Evolutionary conservation across 2,113 vertebrate genomes (phyloP).

Genomic region (Mohoua ochrocephala): DNA sequence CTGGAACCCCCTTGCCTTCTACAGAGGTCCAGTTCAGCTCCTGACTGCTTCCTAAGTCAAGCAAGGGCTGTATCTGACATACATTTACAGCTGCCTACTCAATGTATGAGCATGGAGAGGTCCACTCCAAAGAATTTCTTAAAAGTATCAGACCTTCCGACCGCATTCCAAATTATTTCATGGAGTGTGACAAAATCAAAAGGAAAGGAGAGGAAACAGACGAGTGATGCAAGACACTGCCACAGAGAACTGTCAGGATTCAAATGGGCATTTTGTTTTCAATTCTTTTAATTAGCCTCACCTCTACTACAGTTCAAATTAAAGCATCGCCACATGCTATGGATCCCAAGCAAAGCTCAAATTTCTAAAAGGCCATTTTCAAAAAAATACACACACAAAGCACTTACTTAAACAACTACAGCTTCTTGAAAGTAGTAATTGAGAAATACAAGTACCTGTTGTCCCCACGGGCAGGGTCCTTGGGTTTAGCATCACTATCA

Average conservation of each 20-base stretch:
- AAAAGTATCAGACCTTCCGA: background rate
- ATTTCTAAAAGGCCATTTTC: background rate
- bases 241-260: background rate
- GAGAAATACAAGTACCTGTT: conserved; percentile 76
- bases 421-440: background rate
- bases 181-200: background rate
- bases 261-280: background rate
- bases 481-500: conserved; percentile 77
- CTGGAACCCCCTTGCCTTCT: background rate
- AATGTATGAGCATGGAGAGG: background rate
- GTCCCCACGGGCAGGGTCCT: conserved; percentile 71
- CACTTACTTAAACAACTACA: background rate
- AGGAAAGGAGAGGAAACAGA: background rate
- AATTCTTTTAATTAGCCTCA: background rate
- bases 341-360: background rate
- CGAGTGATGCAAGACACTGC: background rate
- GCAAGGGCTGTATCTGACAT: background rate
- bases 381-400: background rate
- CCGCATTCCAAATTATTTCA: background rate
- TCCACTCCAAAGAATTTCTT: background rate
- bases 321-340: background rate
- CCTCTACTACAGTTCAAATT: background rate
- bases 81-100: background rate
- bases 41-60: background rate
- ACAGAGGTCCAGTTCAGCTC: background rate